Percentiles rank a stretch among this genome's conserved stretches.
phyloP scores from a whole-genome alignment of 2,888 invertebrate genomes.

The Dysmachus trigonus region DNA sequence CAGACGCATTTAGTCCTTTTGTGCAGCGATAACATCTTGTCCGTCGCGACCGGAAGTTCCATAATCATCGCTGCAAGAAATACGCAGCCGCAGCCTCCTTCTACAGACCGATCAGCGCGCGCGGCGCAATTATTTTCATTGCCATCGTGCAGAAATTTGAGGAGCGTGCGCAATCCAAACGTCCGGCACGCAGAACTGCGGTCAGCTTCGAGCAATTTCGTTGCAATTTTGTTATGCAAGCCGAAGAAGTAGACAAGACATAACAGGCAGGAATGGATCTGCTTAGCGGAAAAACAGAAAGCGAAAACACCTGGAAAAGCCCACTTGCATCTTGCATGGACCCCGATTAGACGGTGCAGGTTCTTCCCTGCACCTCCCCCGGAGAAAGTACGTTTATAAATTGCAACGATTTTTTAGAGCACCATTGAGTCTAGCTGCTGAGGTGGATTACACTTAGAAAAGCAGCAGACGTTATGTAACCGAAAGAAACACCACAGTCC shows the following conservation, averaged over 20 bases:
- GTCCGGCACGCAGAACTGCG: not conserved
- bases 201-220: not conserved
- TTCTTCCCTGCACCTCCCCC: not conserved
- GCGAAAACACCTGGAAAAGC: not conserved
- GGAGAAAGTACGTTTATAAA: not conserved
- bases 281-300: not conserved
- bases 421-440: not conserved
- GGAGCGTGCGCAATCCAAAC: not conserved
- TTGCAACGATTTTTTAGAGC: not conserved
- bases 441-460: not conserved
- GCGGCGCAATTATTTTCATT: not conserved
- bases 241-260: conserved; percentile 2
- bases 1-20: not conserved
- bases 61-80: not conserved
- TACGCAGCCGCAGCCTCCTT: not conserved
- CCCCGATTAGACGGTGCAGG: not conserved
- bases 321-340: not conserved
- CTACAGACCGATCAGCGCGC: not conserved
- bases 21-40: not conserved
- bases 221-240: not conserved
- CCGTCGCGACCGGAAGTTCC: not conserved
- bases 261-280: conserved; percentile 1
- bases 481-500: not conserved
- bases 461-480: not conserved
- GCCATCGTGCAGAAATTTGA: not conserved